Percentiles rank a stretch among this genome's conserved stretches.
Evolutionary conservation across 2,888 invertebrate genomes (phyloP).

Genomic region (Melinaea marsaeus): DNA sequence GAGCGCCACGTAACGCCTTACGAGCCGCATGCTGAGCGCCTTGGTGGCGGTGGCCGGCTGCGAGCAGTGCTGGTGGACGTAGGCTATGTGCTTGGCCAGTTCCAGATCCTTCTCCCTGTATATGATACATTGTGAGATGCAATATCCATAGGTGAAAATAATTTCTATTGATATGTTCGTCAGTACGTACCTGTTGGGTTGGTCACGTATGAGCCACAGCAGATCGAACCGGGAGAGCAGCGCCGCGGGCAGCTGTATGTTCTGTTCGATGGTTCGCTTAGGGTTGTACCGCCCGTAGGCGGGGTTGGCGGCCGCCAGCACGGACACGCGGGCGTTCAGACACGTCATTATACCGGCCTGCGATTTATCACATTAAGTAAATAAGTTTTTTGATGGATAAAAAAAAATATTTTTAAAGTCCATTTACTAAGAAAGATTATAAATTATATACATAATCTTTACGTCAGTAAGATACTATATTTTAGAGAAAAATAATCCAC

Average conservation of each 20-base stretch:
- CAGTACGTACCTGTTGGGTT: conserved; percentile 76
- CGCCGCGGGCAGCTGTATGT: conserved; percentile 98
- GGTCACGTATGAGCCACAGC: conserved; percentile 95
- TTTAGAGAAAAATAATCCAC: no score
- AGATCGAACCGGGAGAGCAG: conserved; percentile 97
- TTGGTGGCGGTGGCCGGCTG: conserved; percentile 89
- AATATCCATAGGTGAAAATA: neutral
- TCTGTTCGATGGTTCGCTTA: conserved; percentile 95
- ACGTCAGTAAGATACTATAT: no score
- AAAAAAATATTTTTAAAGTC: no score
- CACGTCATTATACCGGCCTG: conserved; percentile 99
- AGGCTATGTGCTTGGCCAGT: conserved; percentile 97
- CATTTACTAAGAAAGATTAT: no score
- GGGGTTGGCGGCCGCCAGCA: conserved; percentile 99
- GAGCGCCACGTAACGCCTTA: conserved; percentile 94
- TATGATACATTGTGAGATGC: no score
- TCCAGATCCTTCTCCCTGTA: conserved; percentile 82
- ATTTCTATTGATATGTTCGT: neutral
- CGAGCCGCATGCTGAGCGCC: conserved; percentile 93
- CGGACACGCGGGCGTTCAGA: conserved; percentile 97
- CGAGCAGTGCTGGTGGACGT: conserved; percentile 94
- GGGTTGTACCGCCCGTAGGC: conserved; percentile 99
- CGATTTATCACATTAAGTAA: no score
- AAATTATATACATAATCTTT: no score
- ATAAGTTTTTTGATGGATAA: no score